Evolutionary conservation across 1,140 invertebrate species (phyloP).

Genomic region (Mercenaria mercenaria): DNA sequence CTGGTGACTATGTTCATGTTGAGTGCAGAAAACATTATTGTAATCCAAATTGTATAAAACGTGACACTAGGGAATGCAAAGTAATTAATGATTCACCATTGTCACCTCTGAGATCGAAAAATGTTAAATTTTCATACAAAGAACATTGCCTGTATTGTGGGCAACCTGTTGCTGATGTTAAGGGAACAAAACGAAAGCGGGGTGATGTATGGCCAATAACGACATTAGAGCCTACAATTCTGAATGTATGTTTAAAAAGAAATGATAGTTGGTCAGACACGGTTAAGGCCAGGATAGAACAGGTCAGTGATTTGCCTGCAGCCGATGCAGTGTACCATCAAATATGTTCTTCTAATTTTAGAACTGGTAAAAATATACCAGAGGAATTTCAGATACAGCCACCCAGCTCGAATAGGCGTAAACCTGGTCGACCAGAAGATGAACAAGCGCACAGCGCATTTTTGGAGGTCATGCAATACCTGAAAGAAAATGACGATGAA

Average conservation of each 20-base stretch:
- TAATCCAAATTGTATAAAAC: not conserved
- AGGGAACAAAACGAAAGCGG: slow-evolving; percentile 27
- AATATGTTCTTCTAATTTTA: slow-evolving; percentile 63
- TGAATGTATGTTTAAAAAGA: not conserved
- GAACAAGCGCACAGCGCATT: no score
- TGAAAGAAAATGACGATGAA: no score
- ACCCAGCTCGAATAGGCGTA: no score
- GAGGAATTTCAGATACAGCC: no score
- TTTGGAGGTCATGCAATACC: no score
- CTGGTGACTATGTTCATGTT: not conserved
- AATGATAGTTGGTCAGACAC: slow-evolving; percentile 29
- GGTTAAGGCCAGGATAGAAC: slow-evolving; percentile 68
- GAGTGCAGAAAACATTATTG: no score
- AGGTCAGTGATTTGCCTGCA: slow-evolving; percentile 47
- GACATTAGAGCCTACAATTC: slow-evolving; percentile 20
- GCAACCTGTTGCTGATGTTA: not conserved
- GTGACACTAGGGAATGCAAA: not conserved
- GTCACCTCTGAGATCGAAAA: no score
- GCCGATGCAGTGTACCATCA: slow-evolving; percentile 69
- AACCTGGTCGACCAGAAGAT: no score
- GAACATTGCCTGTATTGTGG: slow-evolving; percentile 43
- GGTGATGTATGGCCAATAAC: slow-evolving; percentile 62
- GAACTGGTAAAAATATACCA: no score
- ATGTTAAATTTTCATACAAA: not conserved
- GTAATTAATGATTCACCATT: not conserved